A percentile compares a stretch with the other conserved stretches of the same genome.
These are phyloP conservation scores for Diogma glabrata DNA, from an alignment of 2,888 invertebrate genomes.

Conservation along the genomic window DNA sequence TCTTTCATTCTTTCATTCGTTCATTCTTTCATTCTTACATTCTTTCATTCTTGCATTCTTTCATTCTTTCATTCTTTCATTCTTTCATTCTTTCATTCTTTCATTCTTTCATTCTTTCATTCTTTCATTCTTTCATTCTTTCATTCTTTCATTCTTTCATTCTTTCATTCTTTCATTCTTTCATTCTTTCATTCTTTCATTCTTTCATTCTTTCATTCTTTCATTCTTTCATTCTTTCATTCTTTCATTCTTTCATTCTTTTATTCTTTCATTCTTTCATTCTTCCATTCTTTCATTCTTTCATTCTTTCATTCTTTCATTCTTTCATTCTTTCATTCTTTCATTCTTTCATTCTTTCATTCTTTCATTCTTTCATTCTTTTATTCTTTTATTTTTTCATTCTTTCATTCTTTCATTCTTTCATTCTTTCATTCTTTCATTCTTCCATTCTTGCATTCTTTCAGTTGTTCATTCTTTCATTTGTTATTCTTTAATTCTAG, in stretches of 20 bases:
- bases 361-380: background rate
- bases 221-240: background rate
- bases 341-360: background rate
- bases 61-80: background rate
- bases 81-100: background rate
- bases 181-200: background rate
- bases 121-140: background rate
- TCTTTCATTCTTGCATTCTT: background rate
- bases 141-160: background rate
- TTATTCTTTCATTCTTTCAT: background rate
- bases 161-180: background rate
- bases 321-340: background rate
- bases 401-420: background rate
- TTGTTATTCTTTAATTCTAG: background rate
- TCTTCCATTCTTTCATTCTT: background rate
- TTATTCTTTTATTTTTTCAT: background rate
- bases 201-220: background rate
- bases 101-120: background rate
- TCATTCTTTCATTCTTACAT: background rate
- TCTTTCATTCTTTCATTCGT: background rate
- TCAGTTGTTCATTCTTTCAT: background rate
- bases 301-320: background rate
- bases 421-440: background rate
- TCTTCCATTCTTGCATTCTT: background rate
- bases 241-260: background rate